Conservation (phyloP, 2,888 invertebrate species). For the Octonoba sinensis region DNA sequence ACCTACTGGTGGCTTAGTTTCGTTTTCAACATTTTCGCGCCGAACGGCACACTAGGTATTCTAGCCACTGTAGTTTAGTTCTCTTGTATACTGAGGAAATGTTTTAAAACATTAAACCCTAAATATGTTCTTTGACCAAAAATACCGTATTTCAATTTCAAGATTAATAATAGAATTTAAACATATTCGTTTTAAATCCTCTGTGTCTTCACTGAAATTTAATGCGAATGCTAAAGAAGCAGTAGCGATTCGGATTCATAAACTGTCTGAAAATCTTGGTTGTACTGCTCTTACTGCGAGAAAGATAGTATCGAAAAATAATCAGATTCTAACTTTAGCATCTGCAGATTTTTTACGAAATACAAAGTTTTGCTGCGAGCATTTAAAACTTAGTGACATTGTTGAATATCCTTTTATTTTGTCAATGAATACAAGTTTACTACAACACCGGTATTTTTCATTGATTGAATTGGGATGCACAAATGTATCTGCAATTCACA, state of each 20-base stretch:
- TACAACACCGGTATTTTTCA: constrained; percentile 45
- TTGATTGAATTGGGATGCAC: constrained; percentile 34
- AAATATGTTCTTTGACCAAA: no score
- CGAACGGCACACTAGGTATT: no score
- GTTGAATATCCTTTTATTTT: constrained; percentile 38
- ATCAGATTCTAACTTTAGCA: constrained; percentile 1
- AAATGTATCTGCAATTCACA: constrained; percentile 14
- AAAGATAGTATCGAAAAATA: constrained; percentile 16
- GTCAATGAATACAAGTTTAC: constrained; percentile 18
- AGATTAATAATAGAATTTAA: constrained; percentile 26
- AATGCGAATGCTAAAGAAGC: neutral
- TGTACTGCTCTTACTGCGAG: constrained; percentile 33
- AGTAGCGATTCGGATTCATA: constrained; percentile 4
- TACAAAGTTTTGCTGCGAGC: constrained; percentile 19
- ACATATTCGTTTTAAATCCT: constrained; percentile 36
- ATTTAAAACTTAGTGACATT: constrained; percentile 42
- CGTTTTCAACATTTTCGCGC: no score
- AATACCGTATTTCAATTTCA: neutral
- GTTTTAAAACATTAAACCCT: no score
- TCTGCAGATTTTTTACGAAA: constrained; percentile 20
- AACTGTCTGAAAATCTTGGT: constrained; percentile 21
- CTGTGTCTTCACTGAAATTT: neutral
- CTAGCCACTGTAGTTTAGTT: no score
- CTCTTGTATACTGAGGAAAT: no score
- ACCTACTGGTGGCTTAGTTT: no score